Evolutionary conservation across 2,888 invertebrate genomes (phyloP).

Genomic region (Ferdinandea cuprea): DNA sequence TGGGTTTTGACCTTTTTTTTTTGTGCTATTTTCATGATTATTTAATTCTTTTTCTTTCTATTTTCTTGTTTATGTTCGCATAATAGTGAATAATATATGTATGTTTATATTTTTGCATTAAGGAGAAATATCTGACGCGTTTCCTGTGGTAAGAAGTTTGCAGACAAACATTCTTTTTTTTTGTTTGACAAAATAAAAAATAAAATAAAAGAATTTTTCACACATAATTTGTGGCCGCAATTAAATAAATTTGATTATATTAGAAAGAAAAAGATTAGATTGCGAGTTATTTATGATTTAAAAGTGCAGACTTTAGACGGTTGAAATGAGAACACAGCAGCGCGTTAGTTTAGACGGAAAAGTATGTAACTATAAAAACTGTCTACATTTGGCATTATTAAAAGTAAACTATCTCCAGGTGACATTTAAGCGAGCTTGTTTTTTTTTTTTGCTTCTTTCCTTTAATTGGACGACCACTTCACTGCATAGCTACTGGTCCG

Average conservation of each 20-base stretch:
- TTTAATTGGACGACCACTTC: too few species aligned
- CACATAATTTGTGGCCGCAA: neutral
- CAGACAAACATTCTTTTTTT: too few species aligned
- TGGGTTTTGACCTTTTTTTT: conserved; percentile 18
- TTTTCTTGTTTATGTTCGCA: conserved; percentile 9
- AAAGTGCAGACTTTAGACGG: too few species aligned
- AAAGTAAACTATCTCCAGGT: too few species aligned
- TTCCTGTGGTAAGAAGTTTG: conserved; percentile 22
- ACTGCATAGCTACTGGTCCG: too few species aligned
- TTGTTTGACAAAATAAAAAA: neutral
- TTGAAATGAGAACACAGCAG: too few species aligned
- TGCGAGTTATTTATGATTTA: neutral
- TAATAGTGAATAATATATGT: neutral
- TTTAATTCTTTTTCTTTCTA: conserved; percentile 11
- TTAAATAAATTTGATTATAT: neutral
- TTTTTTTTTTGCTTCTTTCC: too few species aligned
- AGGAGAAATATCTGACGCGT: conserved; percentile 29
- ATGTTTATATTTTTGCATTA: conserved; percentile 38
- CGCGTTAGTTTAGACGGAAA: too few species aligned
- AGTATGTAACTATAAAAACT: too few species aligned
- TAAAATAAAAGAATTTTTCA: neutral
- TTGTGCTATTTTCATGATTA: conserved; percentile 15
- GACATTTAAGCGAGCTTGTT: too few species aligned
- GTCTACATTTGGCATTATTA: too few species aligned
- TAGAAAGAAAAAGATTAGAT: neutral